Percentiles rank a stretch among this genome's conserved stretches.
phyloP scores from a whole-genome alignment of 2,113 vertebrate genomes.

The Microcebus ravelobensis region DNA sequence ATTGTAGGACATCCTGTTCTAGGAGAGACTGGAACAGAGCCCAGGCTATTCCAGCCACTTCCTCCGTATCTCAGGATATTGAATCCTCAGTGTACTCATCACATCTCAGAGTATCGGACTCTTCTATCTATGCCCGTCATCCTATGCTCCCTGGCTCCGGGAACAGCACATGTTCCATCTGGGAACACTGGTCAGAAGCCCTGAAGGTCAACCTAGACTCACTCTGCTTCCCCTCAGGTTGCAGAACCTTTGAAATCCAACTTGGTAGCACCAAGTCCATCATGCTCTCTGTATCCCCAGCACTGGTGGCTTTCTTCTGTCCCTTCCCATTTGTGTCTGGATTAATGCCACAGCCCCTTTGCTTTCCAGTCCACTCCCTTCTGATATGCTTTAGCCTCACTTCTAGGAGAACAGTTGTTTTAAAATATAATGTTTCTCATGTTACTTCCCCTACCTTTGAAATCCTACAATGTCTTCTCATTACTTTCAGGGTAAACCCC shows the following conservation, averaged over 20 bases:
- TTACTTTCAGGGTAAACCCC: not conserved
- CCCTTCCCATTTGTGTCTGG: not conserved
- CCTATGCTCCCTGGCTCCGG: not conserved
- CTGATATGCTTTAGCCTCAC: not conserved
- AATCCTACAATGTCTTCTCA: not conserved
- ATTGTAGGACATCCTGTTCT: not conserved
- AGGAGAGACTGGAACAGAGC: not conserved
- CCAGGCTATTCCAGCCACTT: not conserved
- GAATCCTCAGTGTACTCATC: not conserved
- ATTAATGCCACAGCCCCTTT: not conserved
- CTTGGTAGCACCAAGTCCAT: not conserved
- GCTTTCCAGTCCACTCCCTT: not conserved
- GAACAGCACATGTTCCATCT: not conserved
- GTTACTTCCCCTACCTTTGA: slow-evolving; percentile 28
- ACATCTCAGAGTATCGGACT: not conserved
- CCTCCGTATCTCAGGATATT: not conserved
- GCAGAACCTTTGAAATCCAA: not conserved
- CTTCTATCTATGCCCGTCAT: not conserved
- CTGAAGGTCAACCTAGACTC: not conserved
- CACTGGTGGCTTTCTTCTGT: not conserved
- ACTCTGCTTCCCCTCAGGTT: not conserved
- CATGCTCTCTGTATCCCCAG: not conserved
- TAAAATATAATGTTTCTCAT: not conserved
- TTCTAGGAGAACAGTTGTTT: not conserved
- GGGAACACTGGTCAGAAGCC: not conserved